These are phyloP conservation scores for Steatocranus sp. DNA, from an alignment of 2,797 vertebrate species.

Conservation along the genomic window DNA sequence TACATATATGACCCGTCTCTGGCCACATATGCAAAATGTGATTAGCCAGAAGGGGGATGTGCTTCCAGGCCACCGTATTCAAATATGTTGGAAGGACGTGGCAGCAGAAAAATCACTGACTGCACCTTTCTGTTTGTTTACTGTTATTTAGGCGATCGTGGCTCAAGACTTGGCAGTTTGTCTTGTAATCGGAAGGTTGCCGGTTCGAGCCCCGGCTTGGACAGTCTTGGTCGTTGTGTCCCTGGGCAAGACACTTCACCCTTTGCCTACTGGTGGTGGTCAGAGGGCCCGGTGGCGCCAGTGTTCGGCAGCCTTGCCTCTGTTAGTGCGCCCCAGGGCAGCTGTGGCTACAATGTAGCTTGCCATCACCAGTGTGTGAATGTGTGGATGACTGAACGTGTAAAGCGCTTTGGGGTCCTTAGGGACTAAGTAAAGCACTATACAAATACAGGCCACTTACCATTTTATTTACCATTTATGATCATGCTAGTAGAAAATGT, in stretches of 20 bases:
- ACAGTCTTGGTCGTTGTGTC: background rate
- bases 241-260: background rate
- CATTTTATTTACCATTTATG: background rate
- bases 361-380: background rate
- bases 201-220: background rate
- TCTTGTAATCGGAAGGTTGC: too few relatives aligned
- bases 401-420: background rate
- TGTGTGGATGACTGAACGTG: background rate
- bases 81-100: background rate
- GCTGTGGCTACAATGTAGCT: background rate
- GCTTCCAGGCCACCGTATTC: background rate
- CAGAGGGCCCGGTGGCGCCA: rapidly evolving
- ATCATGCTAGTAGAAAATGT: background rate
- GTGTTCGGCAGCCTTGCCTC: rapidly evolving
- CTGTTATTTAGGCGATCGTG: background rate
- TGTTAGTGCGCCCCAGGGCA: rapidly evolving
- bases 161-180: background rate
- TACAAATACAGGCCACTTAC: background rate
- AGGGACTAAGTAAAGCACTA: background rate
- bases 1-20: background rate
- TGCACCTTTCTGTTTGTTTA: background rate
- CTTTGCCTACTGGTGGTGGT: rapidly evolving
- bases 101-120: background rate
- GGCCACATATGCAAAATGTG: background rate
- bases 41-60: background rate